These are phyloP conservation scores for Rhinophrynus dorsalis DNA, from an alignment of 2,797 vertebrate species.

Conservation along the genomic window DNA sequence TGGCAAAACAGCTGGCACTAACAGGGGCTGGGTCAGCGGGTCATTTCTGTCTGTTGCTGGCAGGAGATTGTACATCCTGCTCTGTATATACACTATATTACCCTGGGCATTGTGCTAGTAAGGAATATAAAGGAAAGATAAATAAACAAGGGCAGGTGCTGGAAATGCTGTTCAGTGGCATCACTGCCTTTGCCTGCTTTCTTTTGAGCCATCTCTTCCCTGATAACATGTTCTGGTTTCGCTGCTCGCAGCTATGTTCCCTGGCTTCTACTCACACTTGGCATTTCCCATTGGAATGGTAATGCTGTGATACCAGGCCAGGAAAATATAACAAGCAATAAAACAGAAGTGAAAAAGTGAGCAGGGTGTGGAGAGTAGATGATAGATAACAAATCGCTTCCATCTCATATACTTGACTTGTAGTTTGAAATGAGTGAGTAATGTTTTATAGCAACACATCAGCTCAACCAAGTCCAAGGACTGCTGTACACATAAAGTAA, in stretches of 20 bases:
- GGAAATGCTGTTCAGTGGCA: constrained; percentile 37
- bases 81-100: no score
- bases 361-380: constrained; percentile 43
- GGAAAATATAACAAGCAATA: constrained; percentile 59
- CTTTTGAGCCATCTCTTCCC: constrained; percentile 35
- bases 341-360: constrained; percentile 41
- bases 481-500: neutral
- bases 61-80: no score
- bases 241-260: constrained; percentile 53
- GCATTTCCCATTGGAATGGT: constrained; percentile 54
- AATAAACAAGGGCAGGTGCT: constrained; percentile 36
- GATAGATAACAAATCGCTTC: constrained; percentile 60
- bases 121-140: neutral
- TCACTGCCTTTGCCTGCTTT: constrained; percentile 32
- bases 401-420: constrained; percentile 54
- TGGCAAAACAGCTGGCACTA: no score
- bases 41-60: no score
- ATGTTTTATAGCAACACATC: constrained; percentile 52
- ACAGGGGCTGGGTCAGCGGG: no score
- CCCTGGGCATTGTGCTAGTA: neutral
- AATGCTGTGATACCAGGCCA: constrained; percentile 57
- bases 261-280: constrained; percentile 53
- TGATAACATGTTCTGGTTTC: constrained; percentile 39
- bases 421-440: constrained; percentile 60
- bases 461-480: neutral